A percentile compares a stretch with the other conserved stretches of the same genome.
Evolutionary conservation across 2,888 invertebrate species (phyloP).

Genomic region (Antitype chi): DNA sequence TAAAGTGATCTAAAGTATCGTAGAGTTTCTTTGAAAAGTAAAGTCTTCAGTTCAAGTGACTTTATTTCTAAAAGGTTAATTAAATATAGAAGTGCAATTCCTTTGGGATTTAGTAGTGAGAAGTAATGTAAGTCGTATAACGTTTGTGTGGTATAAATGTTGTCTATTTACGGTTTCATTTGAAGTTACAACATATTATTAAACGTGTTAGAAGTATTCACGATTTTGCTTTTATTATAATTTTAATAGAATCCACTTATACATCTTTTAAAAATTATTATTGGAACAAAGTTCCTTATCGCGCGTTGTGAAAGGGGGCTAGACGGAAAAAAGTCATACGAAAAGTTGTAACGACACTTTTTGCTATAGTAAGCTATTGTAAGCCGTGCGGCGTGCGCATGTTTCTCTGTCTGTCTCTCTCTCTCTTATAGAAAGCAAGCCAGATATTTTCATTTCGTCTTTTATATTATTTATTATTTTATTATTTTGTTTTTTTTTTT

Average conservation of each 20-base stretch:
- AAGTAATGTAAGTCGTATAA: neutral
- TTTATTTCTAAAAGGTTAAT: neutral
- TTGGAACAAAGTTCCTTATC: too few species aligned
- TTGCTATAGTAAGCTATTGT: too few species aligned
- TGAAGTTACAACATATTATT: too few species aligned
- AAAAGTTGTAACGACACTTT: too few species aligned
- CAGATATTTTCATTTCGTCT: too few species aligned
- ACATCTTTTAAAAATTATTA: neutral
- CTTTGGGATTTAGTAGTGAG: neutral
- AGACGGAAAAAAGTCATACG: too few species aligned
- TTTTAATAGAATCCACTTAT: neutral
- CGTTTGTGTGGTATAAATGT: neutral
- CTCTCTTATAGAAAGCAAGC: too few species aligned
- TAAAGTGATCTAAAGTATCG: neutral
- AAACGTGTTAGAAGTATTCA: neutral
- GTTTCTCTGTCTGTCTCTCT: too few species aligned
- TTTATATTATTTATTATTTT: too few species aligned
- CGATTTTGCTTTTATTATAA: neutral
- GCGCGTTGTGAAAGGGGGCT: too few species aligned
- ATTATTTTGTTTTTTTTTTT: too few species aligned
- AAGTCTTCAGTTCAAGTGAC: neutral
- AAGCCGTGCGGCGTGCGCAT: too few species aligned
- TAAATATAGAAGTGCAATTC: constrained; percentile 1
- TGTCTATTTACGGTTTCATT: neutral
- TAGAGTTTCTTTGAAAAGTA: constrained; percentile 9